Evolutionary conservation across 2,113 vertebrate species (phyloP).

Genomic region (Sphyrna mokarran): DNA sequence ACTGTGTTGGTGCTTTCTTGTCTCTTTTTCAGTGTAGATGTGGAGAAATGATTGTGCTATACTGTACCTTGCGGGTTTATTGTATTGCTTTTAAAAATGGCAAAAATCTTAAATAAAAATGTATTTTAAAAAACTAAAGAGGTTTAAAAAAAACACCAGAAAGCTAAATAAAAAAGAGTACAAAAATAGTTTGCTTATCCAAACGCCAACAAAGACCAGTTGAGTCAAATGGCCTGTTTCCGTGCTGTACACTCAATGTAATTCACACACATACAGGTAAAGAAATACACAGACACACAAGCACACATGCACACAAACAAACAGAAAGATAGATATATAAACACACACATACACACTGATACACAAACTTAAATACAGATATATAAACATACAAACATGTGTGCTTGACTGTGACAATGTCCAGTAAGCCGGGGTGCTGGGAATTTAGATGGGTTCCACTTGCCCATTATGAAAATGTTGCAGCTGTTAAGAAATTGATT

Average conservation of each 20-base stretch:
- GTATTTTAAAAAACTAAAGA: no score
- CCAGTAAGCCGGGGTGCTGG: background rate
- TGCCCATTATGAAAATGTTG: no score
- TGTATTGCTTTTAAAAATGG: no score
- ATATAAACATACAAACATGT: background rate
- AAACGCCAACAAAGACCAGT: background rate
- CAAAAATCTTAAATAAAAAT: no score
- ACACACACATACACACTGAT: background rate
- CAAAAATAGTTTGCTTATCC: background rate
- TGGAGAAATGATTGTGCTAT: no score
- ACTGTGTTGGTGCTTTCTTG: no score
- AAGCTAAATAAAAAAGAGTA: background rate
- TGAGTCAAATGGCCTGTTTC: background rate
- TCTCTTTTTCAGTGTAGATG: no score
- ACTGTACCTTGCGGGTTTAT: no score
- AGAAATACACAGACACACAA: background rate
- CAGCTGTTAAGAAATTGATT: background rate
- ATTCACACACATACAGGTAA: background rate
- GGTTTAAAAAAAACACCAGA: background rate
- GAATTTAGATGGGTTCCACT: no score
- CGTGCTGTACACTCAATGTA: background rate
- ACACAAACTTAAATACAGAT: background rate
- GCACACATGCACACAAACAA: background rate
- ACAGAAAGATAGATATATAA: background rate
- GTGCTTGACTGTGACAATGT: background rate